Conservation (phyloP, 2,797 vertebrate species). For the Capromys pilorides region DNA sequence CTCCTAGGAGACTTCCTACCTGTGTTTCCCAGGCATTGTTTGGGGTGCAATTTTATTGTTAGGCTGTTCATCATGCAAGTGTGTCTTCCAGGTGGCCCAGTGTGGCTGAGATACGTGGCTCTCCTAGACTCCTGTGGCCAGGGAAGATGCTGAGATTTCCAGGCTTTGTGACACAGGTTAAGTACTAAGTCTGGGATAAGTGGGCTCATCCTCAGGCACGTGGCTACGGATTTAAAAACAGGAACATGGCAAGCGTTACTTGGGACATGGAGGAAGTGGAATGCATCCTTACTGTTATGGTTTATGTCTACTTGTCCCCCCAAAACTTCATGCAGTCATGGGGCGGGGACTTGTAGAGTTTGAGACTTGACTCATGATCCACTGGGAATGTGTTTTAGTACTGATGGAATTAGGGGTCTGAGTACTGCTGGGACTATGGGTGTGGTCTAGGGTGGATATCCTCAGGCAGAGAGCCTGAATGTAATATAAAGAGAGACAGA, state of each 20-base stretch:
- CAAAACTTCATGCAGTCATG: too few relatives aligned
- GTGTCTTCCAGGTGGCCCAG: neutral
- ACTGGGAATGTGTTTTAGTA: too few relatives aligned
- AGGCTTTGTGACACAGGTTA: neutral
- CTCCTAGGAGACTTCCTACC: neutral
- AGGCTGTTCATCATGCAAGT: neutral
- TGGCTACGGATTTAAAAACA: neutral
- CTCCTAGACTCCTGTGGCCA: neutral
- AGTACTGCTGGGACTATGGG: too few relatives aligned
- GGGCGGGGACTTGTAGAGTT: too few relatives aligned
- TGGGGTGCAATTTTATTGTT: neutral
- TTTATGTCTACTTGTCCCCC: too few relatives aligned
- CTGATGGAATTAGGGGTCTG: too few relatives aligned
- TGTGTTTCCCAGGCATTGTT: conserved; percentile 5
- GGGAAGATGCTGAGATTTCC: neutral
- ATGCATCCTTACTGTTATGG: neutral
- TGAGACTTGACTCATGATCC: too few relatives aligned
- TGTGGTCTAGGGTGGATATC: too few relatives aligned
- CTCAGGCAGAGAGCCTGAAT: too few relatives aligned
- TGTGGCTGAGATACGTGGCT: neutral
- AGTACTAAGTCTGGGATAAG: neutral
- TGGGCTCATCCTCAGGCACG: neutral
- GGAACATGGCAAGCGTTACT: neutral
- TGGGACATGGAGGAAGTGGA: neutral
- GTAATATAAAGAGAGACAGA: too few relatives aligned